Evolutionary conservation across 2,797 vertebrate genomes (phyloP).

Genomic region (Enteromius afrohamiltoni): DNA sequence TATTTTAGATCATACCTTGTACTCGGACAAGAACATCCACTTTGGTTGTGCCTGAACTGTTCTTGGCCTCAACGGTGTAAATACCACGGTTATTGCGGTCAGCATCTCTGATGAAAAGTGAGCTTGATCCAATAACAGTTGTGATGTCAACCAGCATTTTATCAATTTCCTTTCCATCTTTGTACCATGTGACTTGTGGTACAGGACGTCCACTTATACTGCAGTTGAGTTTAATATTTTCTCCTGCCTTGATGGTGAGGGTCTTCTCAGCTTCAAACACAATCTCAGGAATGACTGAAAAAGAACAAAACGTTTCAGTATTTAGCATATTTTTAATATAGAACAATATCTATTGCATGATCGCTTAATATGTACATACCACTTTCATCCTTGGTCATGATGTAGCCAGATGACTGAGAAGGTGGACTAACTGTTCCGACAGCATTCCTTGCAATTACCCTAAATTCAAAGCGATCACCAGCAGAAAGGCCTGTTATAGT

Average conservation of each 20-base stretch:
- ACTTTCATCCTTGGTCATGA: slow-evolving; percentile 98
- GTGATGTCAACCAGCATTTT: slow-evolving; percentile 90
- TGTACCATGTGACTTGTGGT: slow-evolving; percentile 93
- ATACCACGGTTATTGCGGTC: slow-evolving; percentile 91
- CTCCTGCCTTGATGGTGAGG: slow-evolving; percentile 88
- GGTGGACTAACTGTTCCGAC: slow-evolving; percentile 96
- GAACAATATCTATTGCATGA: neutral
- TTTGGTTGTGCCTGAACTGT: slow-evolving; percentile 87
- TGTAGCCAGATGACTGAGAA: slow-evolving; percentile 95
- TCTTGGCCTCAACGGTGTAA: slow-evolving; percentile 94
- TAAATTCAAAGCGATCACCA: slow-evolving; percentile 95
- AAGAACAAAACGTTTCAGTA: neutral
- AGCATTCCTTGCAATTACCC: slow-evolving; percentile 96
- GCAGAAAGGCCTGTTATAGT: slow-evolving; percentile 90
- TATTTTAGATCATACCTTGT: slow-evolving; percentile 82
- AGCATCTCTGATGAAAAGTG: slow-evolving; percentile 90
- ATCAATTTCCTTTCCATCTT: slow-evolving; percentile 93
- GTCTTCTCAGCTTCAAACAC: slow-evolving; percentile 90
- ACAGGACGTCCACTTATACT: slow-evolving; percentile 90
- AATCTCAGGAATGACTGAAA: slow-evolving; percentile 89
- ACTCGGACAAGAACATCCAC: slow-evolving; percentile 94
- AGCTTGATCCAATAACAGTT: slow-evolving; percentile 87
- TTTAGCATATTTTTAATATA: slow-evolving; percentile 13
- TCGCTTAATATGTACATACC: slow-evolving; percentile 75
- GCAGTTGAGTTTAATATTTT: slow-evolving; percentile 88